These are phyloP conservation scores for Drosophila miranda DNA, from an alignment of 1,140 invertebrate genomes.

Conservation along the genomic window DNA sequence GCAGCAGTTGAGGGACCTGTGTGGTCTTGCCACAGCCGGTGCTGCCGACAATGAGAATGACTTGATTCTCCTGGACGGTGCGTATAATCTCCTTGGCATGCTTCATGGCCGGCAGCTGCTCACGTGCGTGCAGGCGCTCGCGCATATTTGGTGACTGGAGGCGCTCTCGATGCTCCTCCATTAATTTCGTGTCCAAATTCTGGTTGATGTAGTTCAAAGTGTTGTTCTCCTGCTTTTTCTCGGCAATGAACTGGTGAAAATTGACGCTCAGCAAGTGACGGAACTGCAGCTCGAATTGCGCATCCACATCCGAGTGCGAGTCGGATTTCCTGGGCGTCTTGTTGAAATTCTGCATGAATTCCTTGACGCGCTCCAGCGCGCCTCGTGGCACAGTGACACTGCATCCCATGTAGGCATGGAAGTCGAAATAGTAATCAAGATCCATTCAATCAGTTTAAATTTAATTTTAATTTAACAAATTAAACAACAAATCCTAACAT, in stretches of 20 bases:
- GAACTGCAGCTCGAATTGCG: constrained; percentile 51
- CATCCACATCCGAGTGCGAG: constrained; percentile 29
- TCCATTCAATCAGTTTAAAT: constrained; percentile 31
- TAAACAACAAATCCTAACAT: no score
- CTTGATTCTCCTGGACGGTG: constrained; percentile 86
- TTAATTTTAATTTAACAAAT: background rate
- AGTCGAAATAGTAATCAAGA: constrained; percentile 18
- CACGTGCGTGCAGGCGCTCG: constrained; percentile 33
- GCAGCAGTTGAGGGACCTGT: constrained; percentile 92
- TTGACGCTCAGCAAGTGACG: constrained; percentile 52
- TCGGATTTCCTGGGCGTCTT: background rate
- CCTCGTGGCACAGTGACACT: constrained; percentile 54
- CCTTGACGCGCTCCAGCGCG: constrained; percentile 44
- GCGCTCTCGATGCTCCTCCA: constrained; percentile 14
- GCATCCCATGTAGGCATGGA: constrained; percentile 49
- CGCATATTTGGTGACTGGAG: constrained; percentile 5
- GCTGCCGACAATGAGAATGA: constrained; percentile 90
- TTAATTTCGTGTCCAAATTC: constrained; percentile 50
- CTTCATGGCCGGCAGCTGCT: constrained; percentile 86
- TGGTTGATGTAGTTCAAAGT: constrained; percentile 23
- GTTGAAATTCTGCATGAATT: constrained; percentile 46
- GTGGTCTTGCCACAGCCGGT: constrained; percentile 96
- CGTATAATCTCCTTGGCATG: constrained; percentile 85
- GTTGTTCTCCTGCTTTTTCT: constrained; percentile 47
- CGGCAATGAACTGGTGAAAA: constrained; percentile 56